Base-by-base conservation (phyloP, 2,888 invertebrate genomes). In the Trichopoda pennipes region DNA sequence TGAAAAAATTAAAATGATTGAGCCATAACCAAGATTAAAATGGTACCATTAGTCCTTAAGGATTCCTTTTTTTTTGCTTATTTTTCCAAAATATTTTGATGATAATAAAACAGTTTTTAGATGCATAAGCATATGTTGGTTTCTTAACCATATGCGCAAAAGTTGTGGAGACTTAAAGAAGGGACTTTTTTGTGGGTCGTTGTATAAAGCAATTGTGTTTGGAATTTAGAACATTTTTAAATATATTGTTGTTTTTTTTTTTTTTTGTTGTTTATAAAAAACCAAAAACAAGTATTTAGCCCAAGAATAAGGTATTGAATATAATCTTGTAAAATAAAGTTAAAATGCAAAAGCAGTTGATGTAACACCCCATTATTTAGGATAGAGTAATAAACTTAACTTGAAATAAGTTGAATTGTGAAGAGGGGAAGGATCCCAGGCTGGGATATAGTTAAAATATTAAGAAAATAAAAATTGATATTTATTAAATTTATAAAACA, bases 11-110 rank as follows among this genome's bases (percentile, higher is more conserved):
- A n/a, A 55, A 74, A 38, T 44, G 47, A 64, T 55, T 56, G 47
- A 68, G 44, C 53, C 53, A 63, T 47, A 61, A 47, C 47, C n/a
- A 47, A 60, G 17, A 69, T 74, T 66, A 23, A 49, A 63, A 53
- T n/a, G n/a, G 44, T n/a, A 64, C 16, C 32, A 19, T 0, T 21
- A 51, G 23, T 69, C 61, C 47, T 61, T 55, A 35, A 61, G 69
- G 60, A 56, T 44, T 56, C 3, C 16, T 28, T 44, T 44, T 44
- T 19, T 16, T 56, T 49, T 16, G 23, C 6, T 14, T 44, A n/a
- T 16, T 42, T 17, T 28, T 3, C 28, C 7, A 6, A 6, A 17
- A 56, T 49, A 21, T 21, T 64, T 6, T 23, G 35, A 19, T 49
- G 64, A 42, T 44, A 73, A n/a, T 35, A 35, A 17, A 61, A 73